These are phyloP conservation scores for Gymnoscopelus microlampas DNA, from an alignment of 2,797 vertebrate genomes.

Conservation along the genomic window DNA sequence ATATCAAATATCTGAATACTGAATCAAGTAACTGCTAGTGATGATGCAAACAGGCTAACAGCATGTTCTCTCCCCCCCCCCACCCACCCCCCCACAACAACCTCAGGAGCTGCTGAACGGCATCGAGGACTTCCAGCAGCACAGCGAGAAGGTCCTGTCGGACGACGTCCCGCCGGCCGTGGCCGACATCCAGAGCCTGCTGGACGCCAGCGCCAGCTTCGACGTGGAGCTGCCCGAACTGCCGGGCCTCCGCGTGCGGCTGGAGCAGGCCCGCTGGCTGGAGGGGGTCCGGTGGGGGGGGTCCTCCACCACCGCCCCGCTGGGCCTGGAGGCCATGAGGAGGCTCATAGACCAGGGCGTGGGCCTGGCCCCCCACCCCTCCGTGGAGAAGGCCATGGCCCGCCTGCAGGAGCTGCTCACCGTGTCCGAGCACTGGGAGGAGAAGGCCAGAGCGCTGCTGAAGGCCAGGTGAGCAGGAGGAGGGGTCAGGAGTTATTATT, in stretches of 20 bases:
- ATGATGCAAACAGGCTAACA: too few relatives aligned
- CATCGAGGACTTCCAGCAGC: conserved; percentile 94
- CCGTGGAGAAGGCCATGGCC: conserved; percentile 94
- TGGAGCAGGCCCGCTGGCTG: conserved; percentile 94
- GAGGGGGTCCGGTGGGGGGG: conserved; percentile 87
- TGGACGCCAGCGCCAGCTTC: conserved; percentile 92
- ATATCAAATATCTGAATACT: too few relatives aligned
- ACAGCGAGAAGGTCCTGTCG: conserved; percentile 88
- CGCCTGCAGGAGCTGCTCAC: conserved; percentile 94
- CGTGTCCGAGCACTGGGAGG: conserved; percentile 94
- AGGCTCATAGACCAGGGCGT: conserved; percentile 95
- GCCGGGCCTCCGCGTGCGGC: conserved; percentile 81
- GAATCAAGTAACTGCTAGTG: too few relatives aligned
- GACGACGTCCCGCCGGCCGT: conserved; percentile 85
- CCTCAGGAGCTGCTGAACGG: conserved; percentile 89
- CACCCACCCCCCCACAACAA: too few relatives aligned
- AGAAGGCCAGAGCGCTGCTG: conserved; percentile 90
- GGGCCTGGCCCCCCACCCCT: conserved; percentile 86
- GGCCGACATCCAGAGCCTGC: conserved; percentile 85
- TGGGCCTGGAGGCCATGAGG: conserved; percentile 89
- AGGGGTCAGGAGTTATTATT: too few relatives aligned
- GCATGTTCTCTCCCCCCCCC: too few relatives aligned
- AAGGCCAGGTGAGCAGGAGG: conserved; percentile 88
- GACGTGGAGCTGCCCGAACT: conserved; percentile 92
- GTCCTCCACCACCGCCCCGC: conserved; percentile 67